phyloP scores from a whole-genome alignment of 2,888 invertebrate genomes.

The Cyclophora punctaria region DNA sequence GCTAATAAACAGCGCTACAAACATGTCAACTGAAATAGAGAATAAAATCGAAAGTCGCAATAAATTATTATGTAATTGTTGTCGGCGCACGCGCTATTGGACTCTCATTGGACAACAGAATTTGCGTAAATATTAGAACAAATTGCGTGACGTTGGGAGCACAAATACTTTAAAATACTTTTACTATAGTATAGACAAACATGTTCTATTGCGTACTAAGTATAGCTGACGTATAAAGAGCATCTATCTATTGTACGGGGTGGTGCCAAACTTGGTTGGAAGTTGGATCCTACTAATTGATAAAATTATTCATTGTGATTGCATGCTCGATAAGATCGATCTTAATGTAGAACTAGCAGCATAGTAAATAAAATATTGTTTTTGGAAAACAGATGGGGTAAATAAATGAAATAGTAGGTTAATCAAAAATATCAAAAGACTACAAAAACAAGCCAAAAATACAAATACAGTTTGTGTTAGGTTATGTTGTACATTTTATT shows the following conservation, averaged over 20 bases:
- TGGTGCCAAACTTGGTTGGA: conserved; percentile 12
- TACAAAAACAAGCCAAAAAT: too few relatives aligned
- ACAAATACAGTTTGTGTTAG: too few relatives aligned
- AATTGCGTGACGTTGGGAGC: conserved; percentile 6
- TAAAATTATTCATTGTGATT: conserved; percentile 11
- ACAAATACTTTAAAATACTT: not conserved
- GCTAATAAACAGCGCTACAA: too few relatives aligned
- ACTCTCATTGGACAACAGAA: conserved; percentile 3
- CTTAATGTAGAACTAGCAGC: too few relatives aligned
- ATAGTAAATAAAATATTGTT: too few relatives aligned
- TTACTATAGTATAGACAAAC: not conserved
- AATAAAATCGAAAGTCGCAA: conserved; percentile 8
- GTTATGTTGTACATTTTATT: too few relatives aligned
- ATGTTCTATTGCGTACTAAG: conserved; percentile 2
- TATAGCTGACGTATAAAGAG: not conserved
- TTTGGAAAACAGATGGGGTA: too few relatives aligned
- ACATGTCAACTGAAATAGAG: not conserved
- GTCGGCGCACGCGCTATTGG: conserved; percentile 2
- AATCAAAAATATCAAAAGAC: too few relatives aligned
- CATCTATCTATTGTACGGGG: conserved; percentile 1
- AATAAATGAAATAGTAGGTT: too few relatives aligned
- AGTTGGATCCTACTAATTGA: conserved; percentile 7
- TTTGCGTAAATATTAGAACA: conserved; percentile 8
- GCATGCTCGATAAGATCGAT: not conserved
- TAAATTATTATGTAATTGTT: conserved; percentile 8